These are phyloP conservation scores for Eilema caniola DNA, from an alignment of 2,888 invertebrate genomes.

Conservation along the genomic window DNA sequence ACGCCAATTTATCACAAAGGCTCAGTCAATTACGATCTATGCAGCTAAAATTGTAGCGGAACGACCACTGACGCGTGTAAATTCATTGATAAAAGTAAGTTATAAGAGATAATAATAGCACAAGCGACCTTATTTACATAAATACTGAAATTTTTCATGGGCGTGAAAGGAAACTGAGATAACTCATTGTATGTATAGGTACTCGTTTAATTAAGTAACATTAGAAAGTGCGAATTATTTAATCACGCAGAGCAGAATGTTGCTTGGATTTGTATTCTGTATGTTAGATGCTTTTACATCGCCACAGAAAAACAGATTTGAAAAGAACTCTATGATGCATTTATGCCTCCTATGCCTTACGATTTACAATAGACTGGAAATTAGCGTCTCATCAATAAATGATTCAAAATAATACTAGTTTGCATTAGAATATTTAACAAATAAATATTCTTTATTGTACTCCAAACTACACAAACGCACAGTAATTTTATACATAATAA, in stretches of 20 bases:
- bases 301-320: too few species aligned
- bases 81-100: slow-evolving; percentile 81
- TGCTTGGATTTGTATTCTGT: not conserved
- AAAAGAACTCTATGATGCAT: too few species aligned
- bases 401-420: too few species aligned
- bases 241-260: not conserved
- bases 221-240: not conserved
- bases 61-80: slow-evolving; percentile 71
- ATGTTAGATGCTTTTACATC: too few species aligned
- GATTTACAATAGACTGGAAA: too few species aligned
- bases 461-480: too few species aligned
- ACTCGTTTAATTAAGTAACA: not conserved
- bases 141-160: slow-evolving; percentile 60
- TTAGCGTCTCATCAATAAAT: too few species aligned
- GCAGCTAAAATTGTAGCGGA: slow-evolving; percentile 65
- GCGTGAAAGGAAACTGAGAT: slow-evolving; percentile 27
- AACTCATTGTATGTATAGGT: slow-evolving; percentile 6
- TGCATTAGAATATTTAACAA: too few species aligned
- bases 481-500: too few species aligned
- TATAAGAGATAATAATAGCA: slow-evolving; percentile 61
- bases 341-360: too few species aligned
- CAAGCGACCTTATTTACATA: slow-evolving; percentile 65
- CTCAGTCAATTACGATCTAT: slow-evolving; percentile 51
- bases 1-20: slow-evolving; percentile 54
- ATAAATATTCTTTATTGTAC: too few species aligned